Base-by-base conservation (phyloP, 2,888 invertebrate species). In the Pherbina coryleti region DNA sequence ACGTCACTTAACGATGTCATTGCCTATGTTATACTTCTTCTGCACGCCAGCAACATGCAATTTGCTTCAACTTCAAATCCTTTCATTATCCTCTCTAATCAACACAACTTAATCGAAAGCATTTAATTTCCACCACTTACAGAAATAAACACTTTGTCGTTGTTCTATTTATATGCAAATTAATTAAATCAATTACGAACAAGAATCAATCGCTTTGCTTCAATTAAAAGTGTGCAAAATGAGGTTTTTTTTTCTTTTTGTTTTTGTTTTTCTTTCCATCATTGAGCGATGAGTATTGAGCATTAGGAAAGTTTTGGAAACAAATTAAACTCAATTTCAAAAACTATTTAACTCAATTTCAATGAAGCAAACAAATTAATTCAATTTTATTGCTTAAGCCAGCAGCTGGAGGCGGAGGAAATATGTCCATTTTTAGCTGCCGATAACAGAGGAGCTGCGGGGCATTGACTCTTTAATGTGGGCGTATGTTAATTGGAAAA, bases 341-440 rank as follows among this genome's bases (percentile, higher is more conserved):
- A 34, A 66, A 34, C 37, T 37, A 66, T 66, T 66, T 31, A 66
- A 66, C n/a, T 34, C 22, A 34, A 67, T 37, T 67, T 67, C 37
- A 19, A 22, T 44, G n/a, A 34, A 67, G 34, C 22, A 67, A 34
- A 66, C 17, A 66, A 31, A 66, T 60, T 67, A 34, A 67, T 22
- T 19, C 44, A 34, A 37, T 67, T 66, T 66, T n/a, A 7, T 17
- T 22, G 17, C 37, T 37, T 19, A 37, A 34, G 66, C 37, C 8
- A 7, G 11, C 11, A 44, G 3, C 44, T 44, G 44, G 14, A n/a
- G n/a, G 11, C 14, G 14, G 14, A 44, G 11, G 44, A 14, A 11
- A 14, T 44, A 44, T 7, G 14, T 2, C 2, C 14, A 44, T 44
- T 44, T 44, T 11, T 11, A 44, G 44, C 11, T 44, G 44, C 44